These are phyloP conservation scores for Arctopsyche grandis DNA, from an alignment of 1,140 invertebrate species.

Conservation along the genomic window DNA sequence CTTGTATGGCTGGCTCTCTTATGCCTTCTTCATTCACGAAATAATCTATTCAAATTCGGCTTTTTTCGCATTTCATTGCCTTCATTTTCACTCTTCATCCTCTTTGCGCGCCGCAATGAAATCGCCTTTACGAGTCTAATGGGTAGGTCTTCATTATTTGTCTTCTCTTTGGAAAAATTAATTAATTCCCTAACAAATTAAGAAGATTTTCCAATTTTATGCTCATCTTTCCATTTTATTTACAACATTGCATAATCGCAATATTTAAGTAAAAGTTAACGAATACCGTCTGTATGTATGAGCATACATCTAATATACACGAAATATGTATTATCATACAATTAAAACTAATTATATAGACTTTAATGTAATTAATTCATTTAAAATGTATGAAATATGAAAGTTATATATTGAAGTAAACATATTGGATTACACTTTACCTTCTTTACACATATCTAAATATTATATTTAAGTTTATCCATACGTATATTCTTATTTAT, in stretches of 20 bases:
- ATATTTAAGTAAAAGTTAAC: too few relatives aligned
- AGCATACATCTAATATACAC: too few relatives aligned
- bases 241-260: too few relatives aligned
- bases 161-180: neutral
- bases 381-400: too few relatives aligned
- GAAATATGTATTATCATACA: too few relatives aligned
- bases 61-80: slow-evolving; percentile 15
- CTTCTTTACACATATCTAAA: too few relatives aligned
- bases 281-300: too few relatives aligned
- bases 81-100: neutral
- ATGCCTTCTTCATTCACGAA: neutral
- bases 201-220: neutral
- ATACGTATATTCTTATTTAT: slow-evolving; percentile 16
- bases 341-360: too few relatives aligned
- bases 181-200: slow-evolving; percentile 3
- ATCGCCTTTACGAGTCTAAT: neutral
- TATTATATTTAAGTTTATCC: neutral
- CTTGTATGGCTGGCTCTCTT: neutral
- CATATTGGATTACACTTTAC: too few relatives aligned
- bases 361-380: too few relatives aligned
- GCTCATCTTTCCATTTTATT: too few relatives aligned
- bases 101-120: neutral
- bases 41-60: slow-evolving; percentile 7
- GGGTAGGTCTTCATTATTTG: neutral
- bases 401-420: too few relatives aligned